Evolutionary conservation across 2,113 vertebrate genomes (phyloP), one percentile per base, ranked within the genome.

Genomic region (Phylloscopus trochiloides): DNA sequence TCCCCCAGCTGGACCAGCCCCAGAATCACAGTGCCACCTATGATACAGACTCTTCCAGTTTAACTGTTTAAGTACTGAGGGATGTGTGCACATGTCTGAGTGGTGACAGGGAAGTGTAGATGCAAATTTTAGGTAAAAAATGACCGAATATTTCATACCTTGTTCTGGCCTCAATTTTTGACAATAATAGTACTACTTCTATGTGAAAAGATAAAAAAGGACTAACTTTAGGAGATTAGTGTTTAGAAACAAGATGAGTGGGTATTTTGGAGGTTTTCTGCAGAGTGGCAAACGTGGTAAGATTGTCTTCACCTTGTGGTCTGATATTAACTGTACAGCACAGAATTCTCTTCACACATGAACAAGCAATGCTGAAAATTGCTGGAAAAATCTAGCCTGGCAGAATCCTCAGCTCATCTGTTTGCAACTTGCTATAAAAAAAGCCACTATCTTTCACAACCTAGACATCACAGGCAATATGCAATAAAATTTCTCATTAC

Each of bases 101-200:
- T 5, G 10, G 24, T 12, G 9, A 54, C 1, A 47, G 7, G 22
- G 31, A 10, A 78, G 16, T 1, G 0, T 3, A n/a, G 13, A 24
- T 3, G 10, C 15, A 80, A 54, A 65, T 51, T 89, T 55, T 40
- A 75, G 9, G 6, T 45, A 29, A 32, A 45, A 38, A 40, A 58
- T 5, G 5, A 66, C 32, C 11, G 48, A 52, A 58, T 66, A 22
- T 42, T 80, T 80, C 38, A 54, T 29, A 77, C 20, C 28, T 58
- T 42, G 62, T 36, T 86, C n/a, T 59, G 51, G 15, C 10, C 28
- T 14, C 13, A 73, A 50, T 61, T 63, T 76, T 42, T 84, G 34
- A 62, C 8, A 36, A 32, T 17, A 84, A 70, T 3, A 19, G 22
- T 32, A 48, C 22, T 51, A 54, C 12, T 61, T 84, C 25, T 3